Evolutionary conservation across 2,888 invertebrate species (phyloP).

Genomic region (Cheiracanthium punctorium): DNA sequence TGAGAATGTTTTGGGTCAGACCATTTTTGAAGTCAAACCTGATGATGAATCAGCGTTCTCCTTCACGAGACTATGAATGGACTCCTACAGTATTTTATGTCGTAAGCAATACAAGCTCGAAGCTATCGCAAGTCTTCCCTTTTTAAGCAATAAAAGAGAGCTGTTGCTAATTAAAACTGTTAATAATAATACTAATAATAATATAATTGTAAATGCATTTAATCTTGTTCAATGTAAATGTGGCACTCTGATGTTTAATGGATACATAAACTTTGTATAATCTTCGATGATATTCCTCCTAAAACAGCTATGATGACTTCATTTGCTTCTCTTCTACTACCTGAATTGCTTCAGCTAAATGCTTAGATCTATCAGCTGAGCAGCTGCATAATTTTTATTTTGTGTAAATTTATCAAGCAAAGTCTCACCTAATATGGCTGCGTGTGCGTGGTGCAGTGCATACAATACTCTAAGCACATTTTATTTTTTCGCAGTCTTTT

Average conservation of each 20-base stretch:
- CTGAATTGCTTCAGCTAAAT: background rate
- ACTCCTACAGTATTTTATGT: conserved; percentile 5
- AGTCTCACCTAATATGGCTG: background rate
- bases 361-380: background rate
- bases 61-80: background rate
- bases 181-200: background rate
- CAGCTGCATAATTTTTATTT: background rate
- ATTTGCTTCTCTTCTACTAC: background rate
- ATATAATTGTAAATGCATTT: conserved; percentile 4
- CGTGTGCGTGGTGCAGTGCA: background rate
- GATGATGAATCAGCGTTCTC: background rate
- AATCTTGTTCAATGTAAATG: background rate
- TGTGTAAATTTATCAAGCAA: background rate
- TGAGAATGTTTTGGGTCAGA: too few species aligned
- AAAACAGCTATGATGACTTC: too few species aligned
- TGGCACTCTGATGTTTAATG: conserved; percentile 14
- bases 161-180: conserved; percentile 39
- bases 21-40: background rate
- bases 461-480: background rate
- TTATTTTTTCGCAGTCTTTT: too few species aligned
- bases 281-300: background rate
- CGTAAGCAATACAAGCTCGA: conserved; percentile 32
- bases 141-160: conserved; percentile 54
- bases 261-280: background rate
- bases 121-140: conserved; percentile 55